A percentile compares a stretch with the other conserved stretches of the same genome.
Evolutionary conservation across 2,797 vertebrate species (phyloP).

Genomic region (Lagorchestes hirsutus): DNA sequence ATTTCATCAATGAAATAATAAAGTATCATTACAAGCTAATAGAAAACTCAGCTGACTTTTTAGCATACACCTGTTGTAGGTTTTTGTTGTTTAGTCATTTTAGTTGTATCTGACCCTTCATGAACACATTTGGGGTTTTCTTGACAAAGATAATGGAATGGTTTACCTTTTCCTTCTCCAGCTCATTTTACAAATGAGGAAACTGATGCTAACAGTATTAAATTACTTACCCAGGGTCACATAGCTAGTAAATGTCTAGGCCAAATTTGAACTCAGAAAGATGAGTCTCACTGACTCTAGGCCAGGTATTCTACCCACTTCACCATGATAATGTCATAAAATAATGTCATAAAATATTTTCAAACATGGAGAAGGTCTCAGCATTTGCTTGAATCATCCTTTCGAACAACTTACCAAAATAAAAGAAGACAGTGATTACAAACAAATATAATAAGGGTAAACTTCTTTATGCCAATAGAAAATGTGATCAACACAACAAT

Average conservation of each 20-base stretch:
- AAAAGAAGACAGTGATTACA: constrained; percentile 23
- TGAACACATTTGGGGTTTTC: not conserved
- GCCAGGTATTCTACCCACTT: not conserved
- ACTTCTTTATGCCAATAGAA: constrained; percentile 22
- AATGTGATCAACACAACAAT: not conserved
- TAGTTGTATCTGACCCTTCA: not conserved
- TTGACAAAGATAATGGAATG: not conserved
- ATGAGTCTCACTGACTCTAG: not conserved
- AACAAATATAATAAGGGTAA: constrained; percentile 16
- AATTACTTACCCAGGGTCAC: not conserved
- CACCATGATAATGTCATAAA: not conserved
- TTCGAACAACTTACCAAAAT: not conserved
- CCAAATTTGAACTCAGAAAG: not conserved
- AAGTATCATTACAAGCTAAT: not conserved
- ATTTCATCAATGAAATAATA: not conserved
- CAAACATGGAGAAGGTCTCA: not conserved
- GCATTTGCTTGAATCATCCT: not conserved
- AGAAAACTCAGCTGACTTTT: not conserved
- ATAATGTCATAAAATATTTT: not conserved
- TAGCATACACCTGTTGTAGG: not conserved
- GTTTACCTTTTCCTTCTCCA: not conserved
- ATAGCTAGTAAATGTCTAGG: not conserved
- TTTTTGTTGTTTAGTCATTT: not conserved
- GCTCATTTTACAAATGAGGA: not conserved
- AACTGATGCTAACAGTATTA: not conserved